A percentile compares a stretch with the other conserved stretches of the same genome.
phyloP scores from a whole-genome alignment of 2,113 vertebrate genomes.

The Lichenostomus cassidix region DNA sequence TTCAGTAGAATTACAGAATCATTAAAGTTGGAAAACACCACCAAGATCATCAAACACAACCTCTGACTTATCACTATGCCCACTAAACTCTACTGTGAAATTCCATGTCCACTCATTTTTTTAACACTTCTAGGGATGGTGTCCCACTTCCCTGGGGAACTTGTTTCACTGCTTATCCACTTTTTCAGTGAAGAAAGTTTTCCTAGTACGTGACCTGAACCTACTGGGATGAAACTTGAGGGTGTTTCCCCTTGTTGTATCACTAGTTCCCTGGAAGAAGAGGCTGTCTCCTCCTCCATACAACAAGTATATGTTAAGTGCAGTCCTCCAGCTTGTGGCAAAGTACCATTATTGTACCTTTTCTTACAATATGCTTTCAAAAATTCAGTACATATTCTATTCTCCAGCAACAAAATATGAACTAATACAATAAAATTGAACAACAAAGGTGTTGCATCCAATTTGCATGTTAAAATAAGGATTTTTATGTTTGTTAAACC shows the following conservation, averaged over 20 bases:
- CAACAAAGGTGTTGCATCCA: background rate
- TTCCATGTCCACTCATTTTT: background rate
- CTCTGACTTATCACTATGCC: background rate
- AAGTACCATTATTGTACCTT: background rate
- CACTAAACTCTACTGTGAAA: background rate
- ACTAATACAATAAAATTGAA: background rate
- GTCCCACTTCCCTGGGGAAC: background rate
- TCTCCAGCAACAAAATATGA: background rate
- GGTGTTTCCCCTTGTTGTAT: background rate
- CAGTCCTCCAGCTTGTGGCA: background rate
- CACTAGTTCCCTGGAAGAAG: background rate
- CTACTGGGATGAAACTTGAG: background rate
- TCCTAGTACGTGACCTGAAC: background rate
- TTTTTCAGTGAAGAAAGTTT: background rate
- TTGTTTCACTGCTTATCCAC: background rate
- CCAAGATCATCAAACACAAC: background rate
- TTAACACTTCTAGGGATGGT: background rate
- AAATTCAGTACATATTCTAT: background rate
- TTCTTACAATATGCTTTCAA: background rate
- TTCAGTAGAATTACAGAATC: background rate
- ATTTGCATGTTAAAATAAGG: background rate
- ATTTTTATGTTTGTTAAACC: background rate
- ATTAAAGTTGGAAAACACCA: background rate
- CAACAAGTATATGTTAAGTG: background rate
- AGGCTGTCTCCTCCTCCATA: fast-evolving